These are phyloP conservation scores for Leptocoma aspasia DNA, from an alignment of 2,113 vertebrate genomes.

Conservation along the genomic window DNA sequence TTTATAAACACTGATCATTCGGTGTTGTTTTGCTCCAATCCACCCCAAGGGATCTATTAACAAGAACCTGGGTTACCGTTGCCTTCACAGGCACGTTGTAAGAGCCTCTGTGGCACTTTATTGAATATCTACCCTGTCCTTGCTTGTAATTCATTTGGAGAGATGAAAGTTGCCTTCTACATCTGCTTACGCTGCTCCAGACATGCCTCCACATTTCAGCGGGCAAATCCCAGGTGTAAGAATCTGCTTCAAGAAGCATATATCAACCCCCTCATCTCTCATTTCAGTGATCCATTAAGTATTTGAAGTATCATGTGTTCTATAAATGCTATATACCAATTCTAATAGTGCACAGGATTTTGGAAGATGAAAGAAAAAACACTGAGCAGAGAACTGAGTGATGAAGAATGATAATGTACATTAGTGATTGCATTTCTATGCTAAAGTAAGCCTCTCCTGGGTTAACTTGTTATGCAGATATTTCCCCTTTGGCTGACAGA, in stretches of 20 bases:
- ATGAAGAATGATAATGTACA: slow-evolving; percentile 18
- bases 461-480: slow-evolving; percentile 25
- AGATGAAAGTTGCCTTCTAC: background rate
- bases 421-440: background rate
- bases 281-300: background rate
- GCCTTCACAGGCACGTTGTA: background rate
- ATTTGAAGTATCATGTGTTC: background rate
- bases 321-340: background rate
- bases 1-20: background rate
- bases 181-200: background rate
- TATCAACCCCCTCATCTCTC: background rate
- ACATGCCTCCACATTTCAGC: background rate
- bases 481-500: slow-evolving; percentile 36
- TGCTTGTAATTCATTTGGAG: background rate
- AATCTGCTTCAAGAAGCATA: background rate
- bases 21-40: fast-evolving
- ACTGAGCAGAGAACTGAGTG: background rate
- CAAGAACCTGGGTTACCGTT: background rate
- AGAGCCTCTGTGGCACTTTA: background rate
- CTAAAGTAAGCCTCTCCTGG: background rate
- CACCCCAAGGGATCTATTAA: background rate
- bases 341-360: background rate
- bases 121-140: background rate
- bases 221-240: background rate
- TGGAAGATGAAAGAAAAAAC: background rate